Percentiles rank a stretch among this genome's conserved stretches.
Evolutionary conservation across 2,797 vertebrate genomes (phyloP).

Genomic region (Carduelis carduelis): DNA sequence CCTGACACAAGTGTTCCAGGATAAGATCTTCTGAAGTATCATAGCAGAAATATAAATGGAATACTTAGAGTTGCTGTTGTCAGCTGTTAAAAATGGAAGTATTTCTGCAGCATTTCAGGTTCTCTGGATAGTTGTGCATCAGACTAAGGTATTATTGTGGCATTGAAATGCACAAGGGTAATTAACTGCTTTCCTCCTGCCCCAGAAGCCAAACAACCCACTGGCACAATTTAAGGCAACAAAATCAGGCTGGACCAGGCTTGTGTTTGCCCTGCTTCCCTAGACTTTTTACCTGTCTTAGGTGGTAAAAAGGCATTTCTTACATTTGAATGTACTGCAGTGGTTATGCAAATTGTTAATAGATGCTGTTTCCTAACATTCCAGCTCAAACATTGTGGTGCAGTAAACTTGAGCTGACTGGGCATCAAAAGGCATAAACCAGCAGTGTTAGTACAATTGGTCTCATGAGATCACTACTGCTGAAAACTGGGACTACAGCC

Average conservation of each 20-base stretch:
- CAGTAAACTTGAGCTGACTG: neutral
- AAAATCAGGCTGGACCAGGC: neutral
- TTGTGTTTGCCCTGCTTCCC: neutral
- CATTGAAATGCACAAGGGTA: neutral
- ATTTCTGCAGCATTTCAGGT: neutral
- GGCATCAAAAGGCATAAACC: neutral
- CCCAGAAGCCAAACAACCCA: neutral
- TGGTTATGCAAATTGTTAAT: neutral
- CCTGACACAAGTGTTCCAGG: neutral
- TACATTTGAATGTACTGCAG: neutral
- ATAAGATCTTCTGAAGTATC: constrained; percentile 4
- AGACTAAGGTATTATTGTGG: neutral
- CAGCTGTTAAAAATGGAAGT: neutral
- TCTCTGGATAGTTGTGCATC: neutral
- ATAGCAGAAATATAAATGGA: neutral
- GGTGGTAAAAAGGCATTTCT: neutral
- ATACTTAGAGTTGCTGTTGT: neutral
- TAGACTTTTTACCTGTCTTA: neutral
- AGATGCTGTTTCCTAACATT: neutral
- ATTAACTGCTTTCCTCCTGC: neutral
- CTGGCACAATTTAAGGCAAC: neutral
- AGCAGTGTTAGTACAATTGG: neutral
- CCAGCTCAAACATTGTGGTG: neutral
- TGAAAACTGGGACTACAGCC: neutral
- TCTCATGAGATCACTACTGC: neutral